Evolutionary conservation across 2,888 invertebrate genomes (phyloP).

Genomic region (Teleogryllus oceanicus): DNA sequence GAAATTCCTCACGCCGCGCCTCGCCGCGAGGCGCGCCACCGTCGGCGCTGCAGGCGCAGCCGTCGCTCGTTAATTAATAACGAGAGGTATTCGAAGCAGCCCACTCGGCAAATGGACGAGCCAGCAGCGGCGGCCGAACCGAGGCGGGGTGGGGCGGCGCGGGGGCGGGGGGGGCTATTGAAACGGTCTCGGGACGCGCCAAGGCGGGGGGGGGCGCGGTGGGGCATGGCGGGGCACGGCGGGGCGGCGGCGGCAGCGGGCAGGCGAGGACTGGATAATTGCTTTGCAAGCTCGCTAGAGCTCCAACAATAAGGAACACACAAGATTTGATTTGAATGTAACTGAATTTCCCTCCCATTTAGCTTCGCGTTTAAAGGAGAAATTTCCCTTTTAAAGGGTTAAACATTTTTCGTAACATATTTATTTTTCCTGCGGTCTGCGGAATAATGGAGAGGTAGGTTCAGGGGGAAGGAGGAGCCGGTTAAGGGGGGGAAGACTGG

Average conservation of each 20-base stretch:
- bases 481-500: not conserved
- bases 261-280: not conserved
- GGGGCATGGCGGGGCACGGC: not conserved
- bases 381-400: not conserved
- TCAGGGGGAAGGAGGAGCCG: not conserved
- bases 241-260: not conserved
- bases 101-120: slow-evolving; percentile 18
- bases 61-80: slow-evolving; percentile 9
- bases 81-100: slow-evolving; percentile 18
- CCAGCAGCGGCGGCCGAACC: not conserved
- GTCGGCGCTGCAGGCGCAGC: not conserved
- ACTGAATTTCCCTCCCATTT: slow-evolving; percentile 18
- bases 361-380: not conserved
- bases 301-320: slow-evolving; percentile 18
- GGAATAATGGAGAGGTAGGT: not conserved
- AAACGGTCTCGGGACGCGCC: not conserved
- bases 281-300: slow-evolving; percentile 7
- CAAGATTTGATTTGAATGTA: slow-evolving; percentile 5
- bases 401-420: slow-evolving; percentile 6
- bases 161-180: not conserved
- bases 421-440: slow-evolving; percentile 1
- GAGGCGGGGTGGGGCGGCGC: not conserved
- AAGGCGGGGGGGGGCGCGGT: not conserved
- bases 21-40: not conserved
- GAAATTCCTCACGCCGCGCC: not conserved